phyloP scores from a whole-genome alignment of 2,113 vertebrate genomes.

The Strigops habroptila region DNA sequence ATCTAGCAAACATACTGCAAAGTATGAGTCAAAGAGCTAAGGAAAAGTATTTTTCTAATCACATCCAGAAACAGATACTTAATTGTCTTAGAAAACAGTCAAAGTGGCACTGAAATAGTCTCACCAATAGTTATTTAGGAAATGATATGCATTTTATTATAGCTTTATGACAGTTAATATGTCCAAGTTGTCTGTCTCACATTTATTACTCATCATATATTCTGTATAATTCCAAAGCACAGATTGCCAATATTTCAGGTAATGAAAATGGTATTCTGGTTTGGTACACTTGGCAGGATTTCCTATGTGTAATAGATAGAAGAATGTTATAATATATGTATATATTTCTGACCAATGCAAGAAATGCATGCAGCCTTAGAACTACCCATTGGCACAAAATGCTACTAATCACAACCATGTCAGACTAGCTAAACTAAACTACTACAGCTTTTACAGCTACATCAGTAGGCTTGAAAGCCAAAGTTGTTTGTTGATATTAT shows the following conservation, averaged over 20 bases:
- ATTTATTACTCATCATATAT: neutral
- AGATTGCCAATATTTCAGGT: neutral
- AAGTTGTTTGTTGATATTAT: slow-evolving; percentile 1
- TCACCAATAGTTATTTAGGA: slow-evolving; percentile 20
- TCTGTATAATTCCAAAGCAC: slow-evolving; percentile 36
- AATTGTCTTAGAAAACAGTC: neutral
- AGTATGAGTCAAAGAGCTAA: neutral
- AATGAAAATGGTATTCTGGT: neutral
- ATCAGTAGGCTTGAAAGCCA: neutral
- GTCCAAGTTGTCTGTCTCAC: neutral
- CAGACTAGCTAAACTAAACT: neutral
- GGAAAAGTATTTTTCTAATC: neutral
- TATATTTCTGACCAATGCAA: slow-evolving; percentile 13
- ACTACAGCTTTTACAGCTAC: neutral
- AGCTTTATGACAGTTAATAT: slow-evolving; percentile 30
- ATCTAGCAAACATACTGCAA: neutral
- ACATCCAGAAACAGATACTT: neutral
- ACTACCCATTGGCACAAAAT: neutral
- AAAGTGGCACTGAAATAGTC: neutral
- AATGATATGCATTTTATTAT: slow-evolving; percentile 4
- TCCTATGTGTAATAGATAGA: neutral
- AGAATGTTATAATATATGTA: neutral
- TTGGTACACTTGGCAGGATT: neutral
- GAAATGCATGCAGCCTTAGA: neutral
- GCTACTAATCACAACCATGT: neutral